Conservation (phyloP, 2,888 invertebrate genomes). For the Heliconius charithonia region DNA sequence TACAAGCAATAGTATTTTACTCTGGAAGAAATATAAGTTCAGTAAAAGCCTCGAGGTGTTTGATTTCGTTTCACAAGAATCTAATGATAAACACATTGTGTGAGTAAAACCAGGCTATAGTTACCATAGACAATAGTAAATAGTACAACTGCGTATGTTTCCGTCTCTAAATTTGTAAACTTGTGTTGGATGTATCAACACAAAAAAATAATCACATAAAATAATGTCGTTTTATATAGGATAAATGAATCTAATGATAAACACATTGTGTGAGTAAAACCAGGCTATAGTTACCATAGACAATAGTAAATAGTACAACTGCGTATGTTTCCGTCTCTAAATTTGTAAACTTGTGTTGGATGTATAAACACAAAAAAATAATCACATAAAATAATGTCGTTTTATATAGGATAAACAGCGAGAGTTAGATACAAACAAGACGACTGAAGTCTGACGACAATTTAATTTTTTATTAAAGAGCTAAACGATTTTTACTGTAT, state of each 20-base stretch:
- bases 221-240: too few relatives aligned
- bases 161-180: too few relatives aligned
- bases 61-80: neutral
- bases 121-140: neutral
- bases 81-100: neutral
- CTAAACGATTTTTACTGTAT: slow-evolving; percentile 24
- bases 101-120: neutral
- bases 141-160: too few relatives aligned
- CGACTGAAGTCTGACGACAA: neutral
- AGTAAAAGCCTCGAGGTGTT: too few relatives aligned
- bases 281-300: neutral
- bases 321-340: too few relatives aligned
- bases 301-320: neutral
- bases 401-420: neutral
- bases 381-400: neutral
- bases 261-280: neutral
- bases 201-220: too few relatives aligned
- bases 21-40: too few relatives aligned
- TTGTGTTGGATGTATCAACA: neutral
- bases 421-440: slow-evolving; percentile 3
- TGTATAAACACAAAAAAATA: neutral
- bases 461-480: slow-evolving; percentile 45
- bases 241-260: neutral
- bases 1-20: too few relatives aligned
- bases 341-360: too few relatives aligned